Conservation (phyloP, 2,888 invertebrate species). For the Synergus itoensis region DNA sequence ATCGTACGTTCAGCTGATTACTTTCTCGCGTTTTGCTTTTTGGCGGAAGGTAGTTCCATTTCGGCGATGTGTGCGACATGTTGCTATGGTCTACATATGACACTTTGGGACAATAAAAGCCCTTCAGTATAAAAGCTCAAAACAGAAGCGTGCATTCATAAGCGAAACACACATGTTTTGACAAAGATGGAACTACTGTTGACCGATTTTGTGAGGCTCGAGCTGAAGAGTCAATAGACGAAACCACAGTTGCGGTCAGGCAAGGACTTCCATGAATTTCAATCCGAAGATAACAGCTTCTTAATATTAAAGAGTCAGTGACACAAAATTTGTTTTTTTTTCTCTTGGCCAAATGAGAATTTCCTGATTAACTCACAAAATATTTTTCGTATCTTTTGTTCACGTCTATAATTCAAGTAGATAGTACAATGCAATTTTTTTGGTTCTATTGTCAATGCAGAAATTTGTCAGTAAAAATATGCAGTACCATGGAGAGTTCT, state of each 20-base stretch:
- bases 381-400: no score
- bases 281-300: neutral
- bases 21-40: neutral
- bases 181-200: neutral
- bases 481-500: neutral
- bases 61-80: neutral
- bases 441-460: no score
- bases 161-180: neutral
- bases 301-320: no score
- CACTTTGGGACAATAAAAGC: neutral
- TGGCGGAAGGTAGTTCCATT: neutral
- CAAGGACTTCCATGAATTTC: neutral
- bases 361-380: neutral
- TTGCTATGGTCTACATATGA: neutral
- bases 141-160: neutral
- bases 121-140: neutral
- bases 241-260: neutral
- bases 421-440: no score
- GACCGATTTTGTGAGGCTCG: neutral
- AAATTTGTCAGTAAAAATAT: neutral
- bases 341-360: no score
- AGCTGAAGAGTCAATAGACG: neutral
- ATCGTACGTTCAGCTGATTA: constrained; percentile 1
- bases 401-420: no score
- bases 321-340: no score